Evolutionary conservation across 2,797 vertebrate species (phyloP).

Genomic region (Microcaecilia unicolor): DNA sequence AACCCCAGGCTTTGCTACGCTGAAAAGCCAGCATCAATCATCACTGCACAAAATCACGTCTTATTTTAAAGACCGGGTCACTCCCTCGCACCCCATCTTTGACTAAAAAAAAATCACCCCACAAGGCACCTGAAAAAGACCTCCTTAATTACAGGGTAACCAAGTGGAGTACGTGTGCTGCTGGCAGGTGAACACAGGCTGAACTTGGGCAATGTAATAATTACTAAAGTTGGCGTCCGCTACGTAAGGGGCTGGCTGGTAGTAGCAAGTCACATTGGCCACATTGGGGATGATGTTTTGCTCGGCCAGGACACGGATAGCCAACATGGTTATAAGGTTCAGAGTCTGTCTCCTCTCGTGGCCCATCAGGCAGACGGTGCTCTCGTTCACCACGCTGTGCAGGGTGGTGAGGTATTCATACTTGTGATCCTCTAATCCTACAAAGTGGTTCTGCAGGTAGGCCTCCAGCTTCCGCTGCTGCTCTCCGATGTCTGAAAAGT

Average conservation of each 20-base stretch:
- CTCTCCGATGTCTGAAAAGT: constrained; percentile 94
- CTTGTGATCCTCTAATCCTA: constrained; percentile 97
- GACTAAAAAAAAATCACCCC: constrained; percentile 9
- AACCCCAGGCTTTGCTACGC: constrained; percentile 43
- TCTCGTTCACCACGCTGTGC: constrained; percentile 94
- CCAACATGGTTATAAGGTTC: constrained; percentile 93
- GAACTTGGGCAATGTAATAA: constrained; percentile 96
- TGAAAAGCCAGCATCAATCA: constrained; percentile 50
- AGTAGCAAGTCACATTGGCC: constrained; percentile 97
- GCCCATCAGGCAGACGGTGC: constrained; percentile 98
- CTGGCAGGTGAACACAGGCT: constrained; percentile 91
- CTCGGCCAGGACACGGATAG: constrained; percentile 88
- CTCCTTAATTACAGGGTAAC: constrained; percentile 92
- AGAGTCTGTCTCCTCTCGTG: constrained; percentile 95
- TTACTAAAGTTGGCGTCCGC: constrained; percentile 97
- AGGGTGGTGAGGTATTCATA: constrained; percentile 97
- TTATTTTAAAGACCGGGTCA: constrained; percentile 21
- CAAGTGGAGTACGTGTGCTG: constrained; percentile 92
- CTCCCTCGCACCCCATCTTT: constrained; percentile 9
- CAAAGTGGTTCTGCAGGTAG: constrained; percentile 98
- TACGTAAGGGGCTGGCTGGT: constrained; percentile 95
- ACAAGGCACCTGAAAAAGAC: constrained; percentile 21
- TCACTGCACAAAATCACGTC: constrained; percentile 46
- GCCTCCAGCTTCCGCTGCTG: constrained; percentile 97
- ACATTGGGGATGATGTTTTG: constrained; percentile 97